A percentile compares a stretch with the other conserved stretches of the same genome.
Evolutionary conservation across 2,113 vertebrate genomes (phyloP).

Genomic region (Phrynosoma platyrhinos): DNA sequence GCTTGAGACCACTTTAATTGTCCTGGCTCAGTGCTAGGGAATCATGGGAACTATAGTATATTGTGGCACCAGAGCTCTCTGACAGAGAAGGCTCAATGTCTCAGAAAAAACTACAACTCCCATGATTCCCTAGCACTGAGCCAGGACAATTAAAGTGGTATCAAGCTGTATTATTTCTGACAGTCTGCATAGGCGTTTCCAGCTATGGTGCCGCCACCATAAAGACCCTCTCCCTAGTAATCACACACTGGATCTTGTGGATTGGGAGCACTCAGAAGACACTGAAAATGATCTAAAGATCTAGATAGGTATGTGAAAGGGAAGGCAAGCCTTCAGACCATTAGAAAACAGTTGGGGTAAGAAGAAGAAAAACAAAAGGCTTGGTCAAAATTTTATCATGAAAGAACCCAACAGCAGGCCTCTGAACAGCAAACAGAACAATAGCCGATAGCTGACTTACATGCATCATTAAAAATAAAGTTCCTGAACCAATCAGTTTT

Average conservation of each 20-base stretch:
- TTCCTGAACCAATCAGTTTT: slow-evolving; percentile 43
- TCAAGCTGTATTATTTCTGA: no score
- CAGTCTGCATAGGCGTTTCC: no score
- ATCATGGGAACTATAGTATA: no score
- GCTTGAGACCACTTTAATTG: no score
- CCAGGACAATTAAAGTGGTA: no score
- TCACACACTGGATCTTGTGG: not conserved
- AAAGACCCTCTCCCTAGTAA: not conserved
- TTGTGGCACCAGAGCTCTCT: no score
- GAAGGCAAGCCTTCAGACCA: not conserved
- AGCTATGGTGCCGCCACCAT: no score
- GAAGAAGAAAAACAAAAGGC: slow-evolving; percentile 29
- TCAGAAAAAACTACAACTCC: no score
- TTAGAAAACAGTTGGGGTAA: not conserved
- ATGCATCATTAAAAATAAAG: slow-evolving; percentile 52
- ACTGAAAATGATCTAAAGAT: not conserved
- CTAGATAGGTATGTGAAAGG: not conserved
- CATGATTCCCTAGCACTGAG: no score
- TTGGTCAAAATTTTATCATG: slow-evolving; percentile 35
- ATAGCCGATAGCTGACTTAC: not conserved
- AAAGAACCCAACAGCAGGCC: slow-evolving; percentile 19
- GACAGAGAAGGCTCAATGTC: no score
- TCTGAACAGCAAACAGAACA: not conserved
- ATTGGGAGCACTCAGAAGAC: not conserved
- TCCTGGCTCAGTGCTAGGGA: no score